Evolutionary conservation across 2,113 vertebrate species (phyloP), one percentile per base, ranked within the genome.

Genomic region (Nycticorax nycticorax): DNA sequence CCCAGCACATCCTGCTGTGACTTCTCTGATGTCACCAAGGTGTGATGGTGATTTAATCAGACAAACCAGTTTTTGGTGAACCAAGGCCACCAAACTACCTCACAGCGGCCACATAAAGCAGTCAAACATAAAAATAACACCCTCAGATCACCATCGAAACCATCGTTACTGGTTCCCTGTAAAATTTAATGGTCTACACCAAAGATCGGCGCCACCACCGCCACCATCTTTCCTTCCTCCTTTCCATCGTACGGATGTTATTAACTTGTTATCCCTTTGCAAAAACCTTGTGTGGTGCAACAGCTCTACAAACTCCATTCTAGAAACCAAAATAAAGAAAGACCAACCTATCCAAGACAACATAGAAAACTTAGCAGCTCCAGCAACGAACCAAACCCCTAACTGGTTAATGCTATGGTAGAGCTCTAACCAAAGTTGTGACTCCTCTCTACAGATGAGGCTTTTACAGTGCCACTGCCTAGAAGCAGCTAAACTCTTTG

Each of bases 371-470:
- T 24, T 24, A 20, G 0, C 47, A 63, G 69, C 63, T 76, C 35
- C 55, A n/a, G 60, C 60, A 76, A 19, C 0, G 3, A 76, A 21
- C 24, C 9, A 39, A 62, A 55, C 26, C 12, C 2, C 0, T 3
- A 20, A 5, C 41, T 66, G 64, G 43, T 20, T 83, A 72, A 67
- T 3, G 22, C 30, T 15, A 10, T 0, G 5, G 33, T 1, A 47
- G 45, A 72, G 39, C 28, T 48, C 47, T 13, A 64, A 37, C 33
- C 71, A 30, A 14, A 45, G 10, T 5, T 39, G 50, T 27, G 72
- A 52, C 39, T 24, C n/a, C 20, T 53, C 77, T 30, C 50, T 14
- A 14, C 39, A 33, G 41, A 41, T 6, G 4, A 71, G 30, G 57
- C 8, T 53, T 47, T 82, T 28, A 35, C 8, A 15, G 45, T 10